Evolutionary conservation across 2,113 vertebrate species (phyloP).

Genomic region (Lota lota): DNA sequence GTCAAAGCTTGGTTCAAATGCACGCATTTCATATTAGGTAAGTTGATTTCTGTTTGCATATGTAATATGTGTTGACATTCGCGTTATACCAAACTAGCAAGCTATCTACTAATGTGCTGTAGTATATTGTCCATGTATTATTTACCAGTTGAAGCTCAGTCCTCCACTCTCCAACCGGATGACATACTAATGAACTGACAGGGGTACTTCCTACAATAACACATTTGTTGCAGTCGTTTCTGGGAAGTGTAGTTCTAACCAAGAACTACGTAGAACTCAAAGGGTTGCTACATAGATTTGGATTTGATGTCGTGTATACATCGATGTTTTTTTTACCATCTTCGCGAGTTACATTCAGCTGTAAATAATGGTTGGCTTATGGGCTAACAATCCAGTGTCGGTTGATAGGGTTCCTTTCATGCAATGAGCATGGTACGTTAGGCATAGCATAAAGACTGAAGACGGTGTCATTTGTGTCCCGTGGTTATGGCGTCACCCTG

Average conservation of each 20-base stretch:
- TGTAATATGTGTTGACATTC: background rate
- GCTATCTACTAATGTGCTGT: background rate
- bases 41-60: background rate
- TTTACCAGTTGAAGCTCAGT: conserved; percentile 10
- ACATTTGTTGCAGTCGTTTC: conserved; percentile 13
- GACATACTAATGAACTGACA: conserved; percentile 37
- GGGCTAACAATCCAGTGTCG: too few relatives aligned
- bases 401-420: too few relatives aligned
- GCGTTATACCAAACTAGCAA: background rate
- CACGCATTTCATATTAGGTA: conserved; percentile 19
- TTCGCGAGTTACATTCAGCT: too few relatives aligned
- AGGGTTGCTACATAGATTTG: too few relatives aligned
- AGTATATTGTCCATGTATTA: background rate
- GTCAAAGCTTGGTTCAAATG: conserved; percentile 28
- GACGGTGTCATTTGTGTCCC: background rate
- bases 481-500: background rate
- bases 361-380: too few relatives aligned
- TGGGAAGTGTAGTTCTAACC: conserved; percentile 63
- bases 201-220: conserved; percentile 68
- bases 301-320: too few relatives aligned
- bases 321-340: too few relatives aligned
- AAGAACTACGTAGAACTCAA: too few relatives aligned
- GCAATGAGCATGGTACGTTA: too few relatives aligned
- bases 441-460: too few relatives aligned
- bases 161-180: conserved; percentile 64